These are phyloP conservation scores for Syndactyla subalaris DNA, from an alignment of 2,797 vertebrate genomes.

Conservation along the genomic window DNA sequence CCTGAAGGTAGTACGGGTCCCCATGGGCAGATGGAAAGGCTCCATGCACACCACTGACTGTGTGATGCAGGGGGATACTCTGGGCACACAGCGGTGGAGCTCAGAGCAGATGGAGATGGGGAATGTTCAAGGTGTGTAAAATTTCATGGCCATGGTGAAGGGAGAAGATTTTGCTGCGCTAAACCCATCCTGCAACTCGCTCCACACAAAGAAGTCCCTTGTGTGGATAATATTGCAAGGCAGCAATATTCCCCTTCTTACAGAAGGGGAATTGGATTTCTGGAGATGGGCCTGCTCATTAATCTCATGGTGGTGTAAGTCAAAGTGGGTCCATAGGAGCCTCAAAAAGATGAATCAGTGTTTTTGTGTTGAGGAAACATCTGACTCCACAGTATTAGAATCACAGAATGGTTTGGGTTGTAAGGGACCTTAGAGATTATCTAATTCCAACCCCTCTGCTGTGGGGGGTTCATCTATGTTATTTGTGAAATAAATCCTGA, in stretches of 20 bases:
- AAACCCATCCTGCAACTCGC: not conserved
- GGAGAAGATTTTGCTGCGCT: not conserved
- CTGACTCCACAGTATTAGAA: not conserved
- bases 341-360: not conserved
- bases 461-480: not conserved
- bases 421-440: not conserved
- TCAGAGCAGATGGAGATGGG: not conserved
- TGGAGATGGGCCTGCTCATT: not conserved
- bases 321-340: not conserved
- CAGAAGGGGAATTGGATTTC: not conserved
- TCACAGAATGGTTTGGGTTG: not conserved
- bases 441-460: not conserved
- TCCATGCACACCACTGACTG: accelerated
- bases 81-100: not conserved
- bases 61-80: not conserved
- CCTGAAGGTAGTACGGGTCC: not conserved
- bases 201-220: not conserved
- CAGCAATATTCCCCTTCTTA: not conserved
- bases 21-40: not conserved
- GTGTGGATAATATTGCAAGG: not conserved
- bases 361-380: not conserved
- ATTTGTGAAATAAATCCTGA: not conserved
- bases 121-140: not conserved
- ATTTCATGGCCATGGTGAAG: accelerated
- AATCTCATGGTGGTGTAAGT: not conserved